Percentiles rank a stretch among this genome's conserved stretches.
These are phyloP conservation scores for Engraulis encrasicolus DNA, from an alignment of 2,113 vertebrate genomes.

Conservation along the genomic window DNA sequence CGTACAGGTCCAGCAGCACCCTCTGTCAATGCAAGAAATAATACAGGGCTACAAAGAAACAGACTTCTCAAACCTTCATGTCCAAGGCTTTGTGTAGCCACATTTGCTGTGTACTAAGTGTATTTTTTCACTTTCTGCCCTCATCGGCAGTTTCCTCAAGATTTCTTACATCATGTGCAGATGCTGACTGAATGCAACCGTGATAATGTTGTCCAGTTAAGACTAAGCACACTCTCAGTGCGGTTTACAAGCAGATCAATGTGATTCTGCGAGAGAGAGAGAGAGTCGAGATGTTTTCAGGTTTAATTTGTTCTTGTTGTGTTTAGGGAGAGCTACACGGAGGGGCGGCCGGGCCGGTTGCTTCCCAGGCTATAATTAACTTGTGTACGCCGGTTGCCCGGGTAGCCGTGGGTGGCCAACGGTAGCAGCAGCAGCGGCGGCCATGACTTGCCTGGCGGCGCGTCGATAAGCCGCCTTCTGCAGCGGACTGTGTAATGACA, in stretches of 20 bases:
- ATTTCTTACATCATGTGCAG: not conserved
- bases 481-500: conserved; percentile 26
- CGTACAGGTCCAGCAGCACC: too few relatives aligned
- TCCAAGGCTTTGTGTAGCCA: too few relatives aligned
- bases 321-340: conserved; percentile 16
- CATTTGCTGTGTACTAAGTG: not conserved
- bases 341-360: too few relatives aligned
- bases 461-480: not conserved
- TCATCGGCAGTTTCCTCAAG: not conserved
- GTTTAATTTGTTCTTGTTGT: not conserved
- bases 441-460: conserved; percentile 44
- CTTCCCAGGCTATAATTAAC: conserved; percentile 65
- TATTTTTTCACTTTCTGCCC: not conserved
- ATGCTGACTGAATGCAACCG: not conserved
- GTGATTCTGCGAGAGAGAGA: not conserved
- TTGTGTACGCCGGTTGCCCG: conserved; percentile 65
- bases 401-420: conserved; percentile 46
- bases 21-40: too few relatives aligned
- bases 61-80: too few relatives aligned
- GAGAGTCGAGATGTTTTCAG: too few relatives aligned
- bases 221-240: not conserved
- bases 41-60: too few relatives aligned
- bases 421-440: conserved; percentile 1
- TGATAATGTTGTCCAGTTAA: conserved; percentile 2
- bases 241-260: not conserved